Base-by-base conservation (phyloP, 2,797 vertebrate genomes). In the Hippopotamyrus pictus region DNA sequence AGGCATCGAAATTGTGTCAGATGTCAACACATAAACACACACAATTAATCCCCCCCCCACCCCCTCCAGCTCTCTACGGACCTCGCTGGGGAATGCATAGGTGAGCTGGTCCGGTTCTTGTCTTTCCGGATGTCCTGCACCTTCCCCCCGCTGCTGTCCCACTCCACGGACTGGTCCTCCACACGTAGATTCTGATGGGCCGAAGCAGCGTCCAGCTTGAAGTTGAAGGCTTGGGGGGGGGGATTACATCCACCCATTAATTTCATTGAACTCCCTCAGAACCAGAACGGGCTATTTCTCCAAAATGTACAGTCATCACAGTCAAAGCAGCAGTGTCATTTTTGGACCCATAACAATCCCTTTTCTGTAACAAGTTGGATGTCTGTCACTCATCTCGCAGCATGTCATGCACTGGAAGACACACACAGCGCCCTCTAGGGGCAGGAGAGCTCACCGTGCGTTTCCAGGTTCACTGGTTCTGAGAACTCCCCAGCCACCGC, bases 81-180 rank as follows among this genome's bases (percentile, higher is more conserved):
- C 98, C 98, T 98, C 93, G 98, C 98, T 0, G 98, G 98, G 0
- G 98, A 99, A 94, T 98, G 97, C 94, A 97, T 96, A 0, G 98
- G 98, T 0, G 98, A 99, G 0, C 95, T 97, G 1, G 97, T 98
- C 86, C 98, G 94, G 90, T 96, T 97, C 93, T 98, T 96, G 0
- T 99, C 98, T 90, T 98, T 99, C 89, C 98, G 98, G 92, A 99
- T 98, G 5, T 99, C 98, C 92, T 98, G 97, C 50, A 98, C 92
- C 93, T 99, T 98, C 57, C 98, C 98, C 0, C 97, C 98, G n/a
- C 96, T 95, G 92, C 97, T 97, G 89, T 99, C 98, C 98, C 98
- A 99, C 94, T 99, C 98, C 92, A 97, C 98, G 0, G 94, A 97
- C 91, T 98, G 90, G n/a, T 98, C 98, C 84, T 99, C 98, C 92